Base-by-base conservation (phyloP, 2,888 invertebrate species). In the Drosophila tripunctata region DNA sequence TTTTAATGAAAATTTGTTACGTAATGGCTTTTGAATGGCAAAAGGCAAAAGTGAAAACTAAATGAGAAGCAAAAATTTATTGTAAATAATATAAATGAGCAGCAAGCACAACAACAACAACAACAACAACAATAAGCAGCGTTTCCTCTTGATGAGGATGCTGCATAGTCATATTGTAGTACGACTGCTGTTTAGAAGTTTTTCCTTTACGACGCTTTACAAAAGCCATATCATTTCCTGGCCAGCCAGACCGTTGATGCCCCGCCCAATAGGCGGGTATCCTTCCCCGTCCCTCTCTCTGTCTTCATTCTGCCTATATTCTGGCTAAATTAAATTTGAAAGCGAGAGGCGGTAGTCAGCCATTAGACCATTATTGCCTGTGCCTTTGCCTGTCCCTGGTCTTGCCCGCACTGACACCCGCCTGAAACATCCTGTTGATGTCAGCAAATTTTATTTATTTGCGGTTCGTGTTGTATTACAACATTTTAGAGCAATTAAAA, bases 391-490 rank as follows among this genome's bases (percentile, higher is more conserved):
- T 55, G 19, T 33, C 30, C 10, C 4, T 15, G 30, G 22, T 36
- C 27, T 15, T 61, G 31, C 38, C 45, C 41, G 60, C 63, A 58
- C 75, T 70, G 82, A 82, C 82, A 76, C 81, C 80, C 78, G 50
- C 81, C n/a, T n/a, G n/a, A 85, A 81, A 77, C 82, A 82, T 85
- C 85, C 85, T 82, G 75, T 83, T 83, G 72, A 85, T 79, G 82
- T 83, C 82, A 83, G 82, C 82, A 85, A 82, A 82, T 83, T 82
- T 82, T 82, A 78, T 85, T 78, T 81, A 81, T 81, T 82, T 81
- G 84, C 78, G 80, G 84, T 84, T 84, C 80, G 84, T 80, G 80
- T 80, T 80, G 75, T 83, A 80, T 80, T 80, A 80, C 84, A 80
- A 78, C 81, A 73, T 81, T 81, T 81, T 81, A 80, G 78, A 84